A percentile compares a stretch with the other conserved stretches of the same genome.
Conservation (phyloP, 2,113 vertebrate species). For the Papio anubis region DNA sequence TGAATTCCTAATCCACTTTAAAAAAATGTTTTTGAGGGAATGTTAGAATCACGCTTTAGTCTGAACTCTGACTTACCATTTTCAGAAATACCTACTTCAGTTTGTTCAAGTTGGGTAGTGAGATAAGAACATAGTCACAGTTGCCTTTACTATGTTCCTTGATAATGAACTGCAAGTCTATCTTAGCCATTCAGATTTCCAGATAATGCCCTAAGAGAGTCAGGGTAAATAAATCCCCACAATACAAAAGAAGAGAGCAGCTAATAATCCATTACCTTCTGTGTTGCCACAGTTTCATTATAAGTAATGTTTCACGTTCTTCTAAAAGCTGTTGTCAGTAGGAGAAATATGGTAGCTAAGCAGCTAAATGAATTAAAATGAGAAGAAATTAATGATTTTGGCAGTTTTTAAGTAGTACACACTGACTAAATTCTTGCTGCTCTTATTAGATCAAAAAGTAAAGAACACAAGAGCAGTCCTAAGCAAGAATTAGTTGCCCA, state of each 20-base stretch:
- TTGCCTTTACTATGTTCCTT: background rate
- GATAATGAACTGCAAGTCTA: background rate
- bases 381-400: background rate
- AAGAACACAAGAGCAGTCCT: background rate
- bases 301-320: background rate
- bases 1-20: background rate
- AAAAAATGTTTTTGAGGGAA: background rate
- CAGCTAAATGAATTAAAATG: background rate
- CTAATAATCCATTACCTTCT: background rate
- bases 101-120: background rate
- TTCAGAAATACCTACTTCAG: background rate
- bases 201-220: background rate
- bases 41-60: background rate
- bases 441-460: background rate
- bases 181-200: background rate
- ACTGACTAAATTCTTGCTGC: background rate
- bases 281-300: background rate
- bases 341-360: background rate
- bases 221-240: background rate
- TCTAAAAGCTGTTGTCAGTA: background rate
- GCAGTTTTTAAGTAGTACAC: background rate
- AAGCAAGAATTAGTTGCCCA: background rate
- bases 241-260: background rate
- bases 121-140: background rate
- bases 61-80: background rate